Evolutionary conservation across 1,140 invertebrate species (phyloP), one percentile per base, ranked within the genome.

Genomic region (Streblospio benedicti): DNA sequence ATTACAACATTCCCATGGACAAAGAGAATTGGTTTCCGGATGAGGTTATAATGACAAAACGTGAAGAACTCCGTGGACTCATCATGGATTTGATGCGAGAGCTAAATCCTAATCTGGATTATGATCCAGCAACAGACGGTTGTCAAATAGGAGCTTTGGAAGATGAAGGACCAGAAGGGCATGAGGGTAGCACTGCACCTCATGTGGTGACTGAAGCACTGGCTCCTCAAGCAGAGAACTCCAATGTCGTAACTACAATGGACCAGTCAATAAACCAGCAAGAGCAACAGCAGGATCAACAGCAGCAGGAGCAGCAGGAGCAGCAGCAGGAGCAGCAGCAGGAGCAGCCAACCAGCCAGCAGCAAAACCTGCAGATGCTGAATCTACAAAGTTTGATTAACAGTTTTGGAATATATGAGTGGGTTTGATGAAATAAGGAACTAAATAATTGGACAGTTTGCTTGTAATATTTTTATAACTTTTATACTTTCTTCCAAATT

Each of bases 1-100:
- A 38, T 38, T 38, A 38, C n/a, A 38, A 9, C 35, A 9, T 9
- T n/a, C n/a, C n/a, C n/a, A n/a, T n/a, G 32, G 50, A 69, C 35
- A 62, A 78, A 25, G 54, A 65, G 5, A 69, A 73, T 53, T 80
- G 78, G 79, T 80, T 80, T 57, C 63, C 69, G 23, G 71, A 72
- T 27, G 65, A 71, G 51, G 64, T 67, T 49, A 71, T 79, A 35
- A 64, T 65, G 23, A 67, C 66, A 23, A 80, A 79, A 60, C 64
- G 79, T 16, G 63, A 71, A 33, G 69, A 76, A 43, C 71, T 80
- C 14, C 70, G 69, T 35, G 65, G 73, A 6, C 65, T 80, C 5
- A 76, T 80, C 31, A 64, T 77, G 28, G 63, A 59, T 27, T 59
- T 80, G 12, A 75, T 77, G 62, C 65, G 70, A 45, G 65, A 72